phyloP scores from a whole-genome alignment of 1,140 invertebrate genomes.

The Drosophila ficusphila region DNA sequence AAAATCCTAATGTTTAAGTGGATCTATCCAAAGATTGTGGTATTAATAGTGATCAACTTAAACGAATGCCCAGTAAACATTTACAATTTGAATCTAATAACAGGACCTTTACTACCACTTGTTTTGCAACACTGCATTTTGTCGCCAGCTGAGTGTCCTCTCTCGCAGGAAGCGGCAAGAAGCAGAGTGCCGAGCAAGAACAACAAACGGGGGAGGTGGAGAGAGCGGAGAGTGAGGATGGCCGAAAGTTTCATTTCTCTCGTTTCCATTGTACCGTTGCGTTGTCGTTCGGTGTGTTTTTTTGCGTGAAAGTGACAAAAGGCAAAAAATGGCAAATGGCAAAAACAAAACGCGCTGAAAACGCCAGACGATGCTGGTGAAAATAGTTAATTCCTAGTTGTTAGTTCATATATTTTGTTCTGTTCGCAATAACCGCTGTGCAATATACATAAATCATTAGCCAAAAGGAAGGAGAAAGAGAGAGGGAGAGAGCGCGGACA shows the following conservation, averaged over 20 bases:
- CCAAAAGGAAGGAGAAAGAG: constrained; percentile 9
- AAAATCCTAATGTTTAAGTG: no score
- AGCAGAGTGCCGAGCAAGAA: constrained; percentile 5
- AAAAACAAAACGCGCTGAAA: constrained; percentile 16
- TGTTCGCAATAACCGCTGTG: constrained; percentile 54
- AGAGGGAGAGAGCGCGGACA: not conserved
- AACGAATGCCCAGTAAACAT: no score
- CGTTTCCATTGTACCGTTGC: constrained; percentile 36
- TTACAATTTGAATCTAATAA: no score
- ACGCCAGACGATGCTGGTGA: constrained; percentile 12
- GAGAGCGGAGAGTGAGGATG: not conserved
- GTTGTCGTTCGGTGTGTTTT: constrained; percentile 24
- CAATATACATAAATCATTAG: constrained; percentile 55
- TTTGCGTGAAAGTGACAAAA: constrained; percentile 32
- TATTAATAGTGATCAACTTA: no score
- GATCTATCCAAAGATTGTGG: no score
- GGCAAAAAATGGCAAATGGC: constrained; percentile 37
- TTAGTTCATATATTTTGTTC: constrained; percentile 29
- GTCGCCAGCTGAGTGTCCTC: constrained; percentile 6
- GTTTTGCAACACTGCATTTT: constrained; percentile 4
- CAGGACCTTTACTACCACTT: not conserved
- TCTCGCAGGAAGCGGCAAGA: constrained; percentile 19
- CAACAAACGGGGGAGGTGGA: not conserved
- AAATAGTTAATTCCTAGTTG: constrained; percentile 77
- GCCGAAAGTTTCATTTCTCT: constrained; percentile 17